Conservation (phyloP, 92 coral and sea anemone genomes). For the Zoanthus sansibaricus region DNA sequence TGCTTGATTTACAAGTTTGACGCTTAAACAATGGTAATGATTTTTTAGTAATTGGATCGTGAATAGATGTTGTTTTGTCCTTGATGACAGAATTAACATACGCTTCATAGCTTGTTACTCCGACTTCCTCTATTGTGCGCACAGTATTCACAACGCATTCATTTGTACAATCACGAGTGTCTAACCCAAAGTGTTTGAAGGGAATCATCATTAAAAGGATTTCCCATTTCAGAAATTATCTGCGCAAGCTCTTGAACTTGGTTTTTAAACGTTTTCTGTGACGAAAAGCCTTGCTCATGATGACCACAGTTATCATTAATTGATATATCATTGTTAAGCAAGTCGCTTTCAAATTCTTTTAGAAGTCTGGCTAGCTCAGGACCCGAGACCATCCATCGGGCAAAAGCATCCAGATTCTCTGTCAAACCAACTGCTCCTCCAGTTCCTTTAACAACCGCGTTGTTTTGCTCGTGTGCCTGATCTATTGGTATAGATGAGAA, state of each 20-base stretch:
- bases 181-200: slow-evolving; percentile 34
- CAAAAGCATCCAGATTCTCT: slow-evolving; percentile 10
- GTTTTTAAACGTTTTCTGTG: slow-evolving; percentile 33
- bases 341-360: slow-evolving; percentile 22
- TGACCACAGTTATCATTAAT: background rate
- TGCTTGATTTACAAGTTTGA: slow-evolving; percentile 3
- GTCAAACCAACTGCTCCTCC: slow-evolving; percentile 26
- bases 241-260: slow-evolving; percentile 9
- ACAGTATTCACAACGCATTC: slow-evolving; percentile 17
- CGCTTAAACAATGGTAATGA: slow-evolving; percentile 56
- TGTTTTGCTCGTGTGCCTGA: too few species aligned
- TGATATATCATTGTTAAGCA: background rate
- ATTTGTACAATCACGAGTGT: slow-evolving; percentile 20
- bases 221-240: slow-evolving; percentile 35
- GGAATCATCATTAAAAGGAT: slow-evolving; percentile 17
- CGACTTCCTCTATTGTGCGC: slow-evolving; percentile 35
- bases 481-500: too few species aligned
- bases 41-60: slow-evolving; percentile 53
- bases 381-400: slow-evolving; percentile 33
- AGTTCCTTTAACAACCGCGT: slow-evolving; percentile 1
- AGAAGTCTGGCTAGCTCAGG: slow-evolving; percentile 33
- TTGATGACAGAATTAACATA: slow-evolving; percentile 39
- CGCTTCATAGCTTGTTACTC: background rate
- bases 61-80: slow-evolving; percentile 49
- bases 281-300: slow-evolving; percentile 40